phyloP scores from a whole-genome alignment of 2,888 invertebrate species.

The Sturmia bella region DNA sequence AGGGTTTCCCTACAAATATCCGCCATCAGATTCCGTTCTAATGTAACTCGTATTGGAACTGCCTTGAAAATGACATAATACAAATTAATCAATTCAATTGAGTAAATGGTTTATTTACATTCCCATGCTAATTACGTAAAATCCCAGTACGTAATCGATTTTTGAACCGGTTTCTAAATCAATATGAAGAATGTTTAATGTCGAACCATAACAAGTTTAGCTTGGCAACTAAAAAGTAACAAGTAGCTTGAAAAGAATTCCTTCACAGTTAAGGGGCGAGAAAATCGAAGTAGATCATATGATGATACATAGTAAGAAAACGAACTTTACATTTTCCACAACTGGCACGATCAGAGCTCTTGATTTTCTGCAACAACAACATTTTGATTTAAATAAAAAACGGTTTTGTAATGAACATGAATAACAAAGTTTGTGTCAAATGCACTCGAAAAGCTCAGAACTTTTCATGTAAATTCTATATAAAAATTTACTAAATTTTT shows the following conservation, averaged over 20 bases:
- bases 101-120: conserved; percentile 30
- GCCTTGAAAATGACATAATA: conserved; percentile 12
- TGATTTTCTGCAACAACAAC: no score
- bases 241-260: neutral
- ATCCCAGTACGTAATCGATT: conserved; percentile 19
- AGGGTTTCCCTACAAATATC: conserved; percentile 35
- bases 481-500: no score
- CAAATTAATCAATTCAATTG: conserved; percentile 16
- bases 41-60: neutral
- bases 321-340: no score
- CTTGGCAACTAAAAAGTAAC: conserved; percentile 6
- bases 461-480: no score
- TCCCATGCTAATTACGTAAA: conserved; percentile 39
- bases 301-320: no score
- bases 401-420: no score
- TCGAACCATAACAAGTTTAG: neutral
- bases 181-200: neutral
- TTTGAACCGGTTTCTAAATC: neutral
- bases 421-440: no score
- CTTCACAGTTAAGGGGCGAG: no score
- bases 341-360: no score
- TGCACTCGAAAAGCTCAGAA: no score
- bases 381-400: no score
- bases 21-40: conserved; percentile 15
- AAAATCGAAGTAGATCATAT: no score